phyloP scores from a whole-genome alignment of 2,797 vertebrate genomes.

The Aplochiton taeniatus region DNA sequence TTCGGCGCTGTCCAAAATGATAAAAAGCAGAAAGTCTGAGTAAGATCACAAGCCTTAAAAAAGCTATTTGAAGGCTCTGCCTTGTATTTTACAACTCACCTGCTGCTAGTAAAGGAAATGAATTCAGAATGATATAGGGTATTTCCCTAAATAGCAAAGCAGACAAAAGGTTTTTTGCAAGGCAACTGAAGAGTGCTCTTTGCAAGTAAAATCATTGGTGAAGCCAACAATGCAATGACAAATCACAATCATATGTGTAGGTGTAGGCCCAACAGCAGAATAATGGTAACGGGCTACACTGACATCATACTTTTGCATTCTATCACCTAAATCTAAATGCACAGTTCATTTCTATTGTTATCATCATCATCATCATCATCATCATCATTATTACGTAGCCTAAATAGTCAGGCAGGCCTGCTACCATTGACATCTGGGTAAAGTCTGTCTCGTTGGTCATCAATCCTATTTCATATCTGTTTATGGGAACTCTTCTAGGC shows the following conservation, averaged over 20 bases:
- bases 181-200: conserved; percentile 9
- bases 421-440: too few relatives aligned
- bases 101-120: conserved; percentile 10
- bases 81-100: conserved; percentile 9
- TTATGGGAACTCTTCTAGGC: conserved; percentile 31
- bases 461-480: conserved; percentile 18
- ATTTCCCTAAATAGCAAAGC: conserved; percentile 15
- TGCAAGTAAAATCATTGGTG: too few relatives aligned
- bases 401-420: too few relatives aligned
- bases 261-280: too few relatives aligned
- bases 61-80: conserved; percentile 2
- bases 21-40: neutral
- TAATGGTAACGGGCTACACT: too few relatives aligned
- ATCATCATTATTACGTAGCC: too few relatives aligned
- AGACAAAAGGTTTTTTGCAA: neutral
- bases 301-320: too few relatives aligned
- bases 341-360: too few relatives aligned
- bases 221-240: conserved; percentile 24
- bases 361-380: too few relatives aligned
- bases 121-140: conserved; percentile 5
- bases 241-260: too few relatives aligned
- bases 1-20: neutral
- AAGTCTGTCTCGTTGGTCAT: neutral
- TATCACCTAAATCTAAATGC: too few relatives aligned
- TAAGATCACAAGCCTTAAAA: conserved; percentile 12